phyloP scores from a whole-genome alignment of 1,140 invertebrate genomes.

The Sycophila sp. region DNA sequence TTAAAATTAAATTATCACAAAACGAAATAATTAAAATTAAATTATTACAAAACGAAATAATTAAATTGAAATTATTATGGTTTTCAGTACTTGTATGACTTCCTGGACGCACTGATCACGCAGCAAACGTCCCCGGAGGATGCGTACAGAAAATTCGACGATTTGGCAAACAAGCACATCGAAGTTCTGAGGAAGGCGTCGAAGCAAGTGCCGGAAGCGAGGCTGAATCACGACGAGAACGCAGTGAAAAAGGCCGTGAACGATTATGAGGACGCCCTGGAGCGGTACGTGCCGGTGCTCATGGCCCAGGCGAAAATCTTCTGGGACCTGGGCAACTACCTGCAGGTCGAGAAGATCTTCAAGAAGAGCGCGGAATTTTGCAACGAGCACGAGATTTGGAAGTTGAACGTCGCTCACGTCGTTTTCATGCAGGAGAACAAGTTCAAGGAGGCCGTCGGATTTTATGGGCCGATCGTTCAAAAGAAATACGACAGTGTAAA shows the following conservation, averaged over 20 bases:
- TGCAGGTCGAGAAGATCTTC: slow-evolving; percentile 94
- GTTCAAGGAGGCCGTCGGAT: slow-evolving; percentile 97
- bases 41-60: no score
- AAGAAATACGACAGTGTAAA: slow-evolving; percentile 93
- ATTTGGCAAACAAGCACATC: slow-evolving; percentile 90
- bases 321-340: slow-evolving; percentile 97
- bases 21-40: no score
- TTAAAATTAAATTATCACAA: no score
- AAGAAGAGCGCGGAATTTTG: slow-evolving; percentile 98
- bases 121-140: slow-evolving; percentile 97
- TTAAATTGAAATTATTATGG: slow-evolving; percentile 13
- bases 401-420: slow-evolving; percentile 97
- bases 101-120: slow-evolving; percentile 94
- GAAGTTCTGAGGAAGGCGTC: slow-evolving; percentile 91
- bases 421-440: slow-evolving; percentile 99
- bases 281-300: slow-evolving; percentile 91
- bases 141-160: slow-evolving; percentile 97
- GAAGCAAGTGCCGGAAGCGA: slow-evolving; percentile 92
- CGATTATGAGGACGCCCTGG: slow-evolving; percentile 93
- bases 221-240: slow-evolving; percentile 87
- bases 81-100: slow-evolving; percentile 86
- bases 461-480: slow-evolving; percentile 98
- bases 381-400: slow-evolving; percentile 96
- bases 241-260: slow-evolving; percentile 89
- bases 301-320: slow-evolving; percentile 99